Evolutionary conservation across 2,797 vertebrate species (phyloP), one percentile per base, ranked within the genome.

Genomic region (Nyctibius grandis): DNA sequence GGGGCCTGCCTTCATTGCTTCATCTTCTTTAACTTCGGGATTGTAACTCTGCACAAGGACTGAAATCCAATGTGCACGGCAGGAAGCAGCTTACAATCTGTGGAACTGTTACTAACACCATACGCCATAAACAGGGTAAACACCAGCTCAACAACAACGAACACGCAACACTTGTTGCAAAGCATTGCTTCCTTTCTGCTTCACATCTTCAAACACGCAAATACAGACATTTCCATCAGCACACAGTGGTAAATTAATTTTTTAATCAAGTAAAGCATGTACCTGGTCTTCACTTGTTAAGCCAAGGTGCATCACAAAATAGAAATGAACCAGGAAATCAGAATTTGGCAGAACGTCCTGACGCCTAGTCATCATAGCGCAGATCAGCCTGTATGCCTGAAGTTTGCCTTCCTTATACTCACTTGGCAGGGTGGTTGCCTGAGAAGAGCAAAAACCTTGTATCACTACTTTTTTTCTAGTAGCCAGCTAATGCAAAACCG

Each of bases 331-430:
- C 91, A 99, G 96, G 96, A 99, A 99, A 97, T 99, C 99, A 0
- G 98, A 98, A 98, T 99, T 99, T 91, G 99, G 99, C 80, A 99
- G 98, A 63, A 99, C 98, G 69, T 99, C 99, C 96, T 99, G 99
- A 77, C 99, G 99, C 91, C 99, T 98, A 83, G 98, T 99, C 99
- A 99, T 99, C 99, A 99, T 99, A 96, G 99, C 98, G 53, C 99
- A 99, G 97, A 99, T 99, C 70, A 99, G 97, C 91, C 98, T 98
- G 97, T 99, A 99, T 2, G 99, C 99, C 93, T 99, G 99, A 48
- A 99, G 98, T 87, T 99, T 99, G 50, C 99, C 99, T 26, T 98
- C 98, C 90, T 99, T 99, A 96, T 99, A 99, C 88, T 99, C 98
- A 34, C 97, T 95, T 31, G 99, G 99, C 95, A 99, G 97, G 36